These are phyloP conservation scores for Bos taurus DNA, from an alignment of 2,113 vertebrate genomes.

Conservation along the genomic window ARS-UCD2.0 NC_037334.1:74664001-74664500, in stretches of 20 bases:
- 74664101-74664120: background rate
- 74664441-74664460: background rate
- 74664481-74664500: background rate
- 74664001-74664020: background rate
- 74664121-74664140: background rate
- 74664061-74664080: background rate
- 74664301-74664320: background rate
- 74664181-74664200: background rate
- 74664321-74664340: background rate
- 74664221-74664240: background rate
- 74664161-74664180: background rate
- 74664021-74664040: background rate
- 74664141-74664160: background rate
- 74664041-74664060: rapidly evolving
- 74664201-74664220: background rate
- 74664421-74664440: background rate
- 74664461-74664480: background rate
- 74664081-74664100: background rate
- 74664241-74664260: background rate
- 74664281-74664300: background rate
- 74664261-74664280: background rate
- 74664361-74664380: background rate
- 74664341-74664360: background rate
- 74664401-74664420: background rate
- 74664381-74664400: background rate